phyloP scores from a whole-genome alignment of 1,140 invertebrate genomes.

The Saxidomus purpurata region DNA sequence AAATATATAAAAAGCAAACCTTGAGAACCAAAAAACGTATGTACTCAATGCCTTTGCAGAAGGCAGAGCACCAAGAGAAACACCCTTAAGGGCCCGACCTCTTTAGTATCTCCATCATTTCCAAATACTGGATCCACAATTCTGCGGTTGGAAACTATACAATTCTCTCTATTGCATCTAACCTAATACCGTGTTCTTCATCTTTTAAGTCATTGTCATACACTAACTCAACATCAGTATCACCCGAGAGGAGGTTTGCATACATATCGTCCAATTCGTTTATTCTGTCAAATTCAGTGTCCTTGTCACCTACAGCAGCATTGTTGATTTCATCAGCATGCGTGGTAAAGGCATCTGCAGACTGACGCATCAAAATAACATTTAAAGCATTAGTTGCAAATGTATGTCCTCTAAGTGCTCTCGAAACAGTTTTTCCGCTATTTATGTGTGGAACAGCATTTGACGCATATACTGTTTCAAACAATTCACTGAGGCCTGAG shows the following conservation, averaged over 20 bases:
- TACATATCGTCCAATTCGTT: neutral
- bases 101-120: conserved; percentile 70
- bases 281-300: neutral
- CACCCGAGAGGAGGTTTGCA: no score
- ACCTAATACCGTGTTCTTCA: no score
- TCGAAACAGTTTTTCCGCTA: conserved; percentile 81
- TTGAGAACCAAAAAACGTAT: no score
- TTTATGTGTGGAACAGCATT: conserved; percentile 81
- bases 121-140: conserved; percentile 73
- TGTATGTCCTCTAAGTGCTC: conserved; percentile 13
- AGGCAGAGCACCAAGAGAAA: no score
- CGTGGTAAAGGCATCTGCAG: neutral
- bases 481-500: conserved; percentile 65
- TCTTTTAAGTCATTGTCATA: no score
- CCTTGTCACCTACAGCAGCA: neutral
- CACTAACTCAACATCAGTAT: no score
- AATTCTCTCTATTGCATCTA: no score
- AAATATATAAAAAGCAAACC: no score
- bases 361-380: neutral
- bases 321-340: neutral
- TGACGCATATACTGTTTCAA: conserved; percentile 65
- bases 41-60: no score
- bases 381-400: conserved; percentile 11
- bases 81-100: no score
- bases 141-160: neutral